Base-by-base conservation (phyloP, 2,888 invertebrate species). In the Aporophyla nigra region DNA sequence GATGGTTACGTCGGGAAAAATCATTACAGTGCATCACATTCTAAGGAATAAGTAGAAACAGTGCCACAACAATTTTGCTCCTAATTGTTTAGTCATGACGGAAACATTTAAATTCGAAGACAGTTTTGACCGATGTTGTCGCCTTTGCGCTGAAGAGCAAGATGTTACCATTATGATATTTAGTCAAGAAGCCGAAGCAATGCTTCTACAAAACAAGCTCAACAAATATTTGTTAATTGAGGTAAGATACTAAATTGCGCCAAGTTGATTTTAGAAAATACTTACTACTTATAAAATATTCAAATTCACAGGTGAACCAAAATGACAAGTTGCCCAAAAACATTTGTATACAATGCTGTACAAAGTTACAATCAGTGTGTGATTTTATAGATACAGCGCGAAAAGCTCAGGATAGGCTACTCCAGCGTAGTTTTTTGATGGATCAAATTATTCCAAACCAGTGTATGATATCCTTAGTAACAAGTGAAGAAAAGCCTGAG, bases 291-390 rank as follows among this genome's bases (percentile, higher is more conserved):
- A 71, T 46, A 43, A 56, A 51, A 40, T 70, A 59, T 46, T 56
- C 54, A 67, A 24, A 21, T n/a, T 93, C 92, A 70, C 92, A 98
- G 98, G 97, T 98, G 76, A 97, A 97, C 71, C 94, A 97, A 88
- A 97, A 98, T 91, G 98, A 98, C 90, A 97, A 96, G 88, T 94
- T 98, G 83, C 97, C 98, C 12, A 98, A 98, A 95, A 97, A 97
- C 94, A 97, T 98, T 86, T 98, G 98, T 90, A 94, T 97, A 73
- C 96, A 96, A 82, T 98, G 98, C 88, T 97, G 97, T 85, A 97
- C 97, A 71, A 97, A 97, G 94, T 91, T 98, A 85, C 97, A 98
- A 88, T 97, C 96, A 67, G 97, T 98, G 73, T 97, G 98, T 92
- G 97, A 97, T 75, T 98, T 98, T 91, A 97, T 98, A 80, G 97